Conservation (phyloP, 2,113 vertebrate species). For the Prinia subflava region DNA sequence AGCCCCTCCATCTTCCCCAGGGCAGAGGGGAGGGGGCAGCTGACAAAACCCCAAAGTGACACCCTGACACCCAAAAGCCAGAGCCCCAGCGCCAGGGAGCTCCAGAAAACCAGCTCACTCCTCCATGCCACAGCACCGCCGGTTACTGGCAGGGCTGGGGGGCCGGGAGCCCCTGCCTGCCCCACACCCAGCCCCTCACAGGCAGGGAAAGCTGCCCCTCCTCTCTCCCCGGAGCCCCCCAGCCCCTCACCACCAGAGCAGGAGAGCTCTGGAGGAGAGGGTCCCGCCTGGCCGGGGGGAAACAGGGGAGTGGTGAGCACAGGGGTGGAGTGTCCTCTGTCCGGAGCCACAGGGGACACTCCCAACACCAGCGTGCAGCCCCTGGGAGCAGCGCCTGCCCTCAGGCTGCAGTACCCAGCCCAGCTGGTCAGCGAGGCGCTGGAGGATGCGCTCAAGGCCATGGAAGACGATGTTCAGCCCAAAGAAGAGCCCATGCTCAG, state of each 20-base stretch:
- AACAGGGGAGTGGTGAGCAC: fast-evolving
- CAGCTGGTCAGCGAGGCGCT: conserved; percentile 6
- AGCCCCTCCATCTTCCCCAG: not conserved
- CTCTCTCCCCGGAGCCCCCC: not conserved
- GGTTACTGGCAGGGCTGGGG: not conserved
- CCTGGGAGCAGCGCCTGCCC: fast-evolving
- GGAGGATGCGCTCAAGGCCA: not conserved
- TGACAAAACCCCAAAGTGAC: not conserved
- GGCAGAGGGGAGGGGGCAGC: not conserved
- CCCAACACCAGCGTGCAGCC: fast-evolving
- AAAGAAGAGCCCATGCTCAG: not conserved
- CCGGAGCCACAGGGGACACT: fast-evolving
- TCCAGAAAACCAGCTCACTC: not conserved
- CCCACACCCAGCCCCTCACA: not conserved
- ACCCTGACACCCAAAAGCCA: not conserved
- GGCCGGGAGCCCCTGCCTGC: fast-evolving
- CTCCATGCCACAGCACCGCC: not conserved
- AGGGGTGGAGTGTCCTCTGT: not conserved
- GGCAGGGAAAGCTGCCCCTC: not conserved
- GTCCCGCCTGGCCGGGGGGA: not conserved
- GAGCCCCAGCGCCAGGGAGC: not conserved
- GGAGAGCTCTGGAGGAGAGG: not conserved
- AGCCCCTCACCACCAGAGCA: fast-evolving
- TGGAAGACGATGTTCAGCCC: not conserved
- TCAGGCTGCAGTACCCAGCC: not conserved